Evolutionary conservation across 2,113 vertebrate genomes (phyloP).

Genomic region (Oxyura jamaicensis): DNA sequence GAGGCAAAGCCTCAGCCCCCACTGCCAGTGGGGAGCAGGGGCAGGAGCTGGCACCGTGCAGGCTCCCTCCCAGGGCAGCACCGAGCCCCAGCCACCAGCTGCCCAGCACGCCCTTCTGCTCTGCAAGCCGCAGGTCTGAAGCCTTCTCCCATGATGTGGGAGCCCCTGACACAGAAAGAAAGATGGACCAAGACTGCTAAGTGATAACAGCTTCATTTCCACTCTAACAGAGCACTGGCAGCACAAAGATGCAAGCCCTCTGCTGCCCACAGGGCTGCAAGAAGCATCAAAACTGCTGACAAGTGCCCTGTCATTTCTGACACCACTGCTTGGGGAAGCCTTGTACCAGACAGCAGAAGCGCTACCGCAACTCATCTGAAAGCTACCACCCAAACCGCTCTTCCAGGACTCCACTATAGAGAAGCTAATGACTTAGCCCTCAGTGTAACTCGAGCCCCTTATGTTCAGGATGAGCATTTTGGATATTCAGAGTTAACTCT

Average conservation of each 20-base stretch:
- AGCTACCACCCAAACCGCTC: not conserved
- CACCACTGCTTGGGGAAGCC: not conserved
- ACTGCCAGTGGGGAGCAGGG: not conserved
- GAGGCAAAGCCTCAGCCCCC: not conserved
- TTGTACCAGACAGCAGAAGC: not conserved
- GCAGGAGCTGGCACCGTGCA: not conserved
- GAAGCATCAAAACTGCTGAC: not conserved
- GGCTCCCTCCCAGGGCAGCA: not conserved
- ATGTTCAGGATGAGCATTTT: not conserved
- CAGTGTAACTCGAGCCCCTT: not conserved
- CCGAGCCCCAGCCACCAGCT: too few species aligned
- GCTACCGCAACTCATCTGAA: not conserved
- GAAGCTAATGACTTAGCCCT: not conserved
- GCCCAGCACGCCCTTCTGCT: not conserved
- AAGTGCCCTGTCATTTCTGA: not conserved
- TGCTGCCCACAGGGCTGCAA: not conserved
- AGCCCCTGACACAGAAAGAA: too few species aligned
- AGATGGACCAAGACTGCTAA: not conserved
- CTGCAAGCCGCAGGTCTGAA: accelerated
- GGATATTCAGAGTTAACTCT: not conserved
- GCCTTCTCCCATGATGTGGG: too few species aligned
- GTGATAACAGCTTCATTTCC: not conserved
- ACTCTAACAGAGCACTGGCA: not conserved
- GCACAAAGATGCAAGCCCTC: not conserved
- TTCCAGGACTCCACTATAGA: not conserved